Evolutionary conservation across 2,113 vertebrate species (phyloP).

Genomic region (Pelmatolapia mariae): DNA sequence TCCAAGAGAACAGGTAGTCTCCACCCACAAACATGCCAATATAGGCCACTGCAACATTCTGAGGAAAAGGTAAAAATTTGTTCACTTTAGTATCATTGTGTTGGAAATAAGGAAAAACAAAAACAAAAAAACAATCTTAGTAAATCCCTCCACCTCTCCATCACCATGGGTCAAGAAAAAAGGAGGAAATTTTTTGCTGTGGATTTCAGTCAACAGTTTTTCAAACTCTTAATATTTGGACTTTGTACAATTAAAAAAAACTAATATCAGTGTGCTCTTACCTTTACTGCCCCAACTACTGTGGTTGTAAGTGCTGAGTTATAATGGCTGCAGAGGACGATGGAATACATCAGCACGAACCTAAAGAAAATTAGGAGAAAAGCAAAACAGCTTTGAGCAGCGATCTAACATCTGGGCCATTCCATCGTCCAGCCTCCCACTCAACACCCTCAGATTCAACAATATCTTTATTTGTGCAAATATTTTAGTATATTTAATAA

Average conservation of each 20-base stretch:
- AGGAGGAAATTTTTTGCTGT: neutral
- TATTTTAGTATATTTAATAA: neutral
- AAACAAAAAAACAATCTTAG: neutral
- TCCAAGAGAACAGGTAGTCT: constrained; percentile 87
- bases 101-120: neutral
- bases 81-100: neutral
- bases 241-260: neutral
- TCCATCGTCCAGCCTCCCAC: neutral
- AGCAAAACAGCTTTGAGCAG: neutral
- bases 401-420: neutral
- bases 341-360: constrained; percentile 89
- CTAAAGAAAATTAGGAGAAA: constrained; percentile 54
- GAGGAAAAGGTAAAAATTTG: constrained; percentile 3
- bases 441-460: neutral
- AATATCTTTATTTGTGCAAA: neutral
- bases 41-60: constrained; percentile 90
- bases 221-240: neutral
- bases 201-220: neutral
- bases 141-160: neutral
- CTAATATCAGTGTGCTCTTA: constrained; percentile 23
- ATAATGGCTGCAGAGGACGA: constrained; percentile 86
- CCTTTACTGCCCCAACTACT: constrained; percentile 88
- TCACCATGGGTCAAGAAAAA: neutral
- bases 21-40: constrained; percentile 87
- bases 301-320: constrained; percentile 89